A percentile compares a stretch with the other conserved stretches of the same genome.
Conservation (phyloP, 2,797 vertebrate species). For the Neomorphus geoffroyi region DNA sequence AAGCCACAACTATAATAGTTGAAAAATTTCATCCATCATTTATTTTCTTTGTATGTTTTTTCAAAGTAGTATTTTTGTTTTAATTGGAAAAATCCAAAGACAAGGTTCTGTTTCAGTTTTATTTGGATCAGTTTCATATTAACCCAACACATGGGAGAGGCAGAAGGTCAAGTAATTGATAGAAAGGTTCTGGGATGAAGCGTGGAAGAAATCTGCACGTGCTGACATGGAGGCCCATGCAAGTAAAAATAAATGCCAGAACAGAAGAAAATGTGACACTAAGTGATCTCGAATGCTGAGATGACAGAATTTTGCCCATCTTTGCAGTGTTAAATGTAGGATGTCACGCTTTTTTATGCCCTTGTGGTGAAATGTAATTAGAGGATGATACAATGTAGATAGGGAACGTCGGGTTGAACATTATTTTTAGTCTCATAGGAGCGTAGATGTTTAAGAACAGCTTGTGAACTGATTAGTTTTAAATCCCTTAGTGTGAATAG, state of each 20-base stretch:
- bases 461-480: slow-evolving; percentile 41
- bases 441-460: slow-evolving; percentile 20
- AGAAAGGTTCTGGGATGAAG: neutral
- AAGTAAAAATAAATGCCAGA: neutral
- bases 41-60: neutral
- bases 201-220: accelerated
- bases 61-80: neutral
- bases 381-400: neutral
- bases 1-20: neutral
- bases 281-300: neutral
- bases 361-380: slow-evolving; percentile 13
- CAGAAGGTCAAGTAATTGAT: neutral
- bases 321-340: neutral
- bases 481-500: neutral
- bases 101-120: neutral
- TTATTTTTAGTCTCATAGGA: slow-evolving; percentile 20
- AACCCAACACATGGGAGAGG: neutral
- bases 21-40: neutral
- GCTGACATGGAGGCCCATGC: neutral
- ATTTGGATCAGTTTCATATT: neutral
- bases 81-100: neutral
- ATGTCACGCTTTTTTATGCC: neutral
- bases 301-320: neutral
- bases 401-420: neutral
- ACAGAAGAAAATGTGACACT: neutral